Evolutionary conservation across 2,888 invertebrate species (phyloP), one percentile per base, ranked within the genome.

Genomic region (Alcis repandata): DNA sequence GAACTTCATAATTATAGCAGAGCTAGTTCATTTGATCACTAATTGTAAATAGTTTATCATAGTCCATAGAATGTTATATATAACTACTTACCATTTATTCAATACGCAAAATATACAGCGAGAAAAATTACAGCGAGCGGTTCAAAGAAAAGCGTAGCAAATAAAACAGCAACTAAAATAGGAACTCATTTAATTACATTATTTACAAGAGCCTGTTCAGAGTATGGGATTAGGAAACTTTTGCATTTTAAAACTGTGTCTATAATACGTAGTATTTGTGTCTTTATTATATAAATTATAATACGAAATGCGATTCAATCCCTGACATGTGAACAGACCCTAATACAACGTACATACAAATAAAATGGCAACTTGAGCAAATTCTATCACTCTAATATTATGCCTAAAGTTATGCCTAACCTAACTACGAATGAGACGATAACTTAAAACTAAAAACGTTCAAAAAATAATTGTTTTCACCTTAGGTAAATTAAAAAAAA

Each of bases 151-250:
- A 68, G 51, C 53, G 22, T 11, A 63, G 54, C 36, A 53, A 60
- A 87, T 88, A 85, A 91, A 88, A 90, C 82, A 76, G 67, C 71
- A 65, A 68, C 68, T 72, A 86, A 86, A 91, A 92, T 92, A 92
- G 92, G 92, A 92, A 92, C 92, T 92, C 86, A 76, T 92, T 92
- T 92, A 92, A 91, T 92, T 91, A 91, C 90, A 90, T 83, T 91
- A 91, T 91, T 87, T 90, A 91, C 88, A 90, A 58, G 20, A 27
- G 40, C 38, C 27, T 58, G 46, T 53, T 38, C 43, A 60, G 33
- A 45, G 15, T 41, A 49, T 19, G 27, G 6, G 9, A 1, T 41
- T 17, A 17, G 1, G 8, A n/a, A 8, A 8, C 41, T 17, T n/a
- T 17, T 41, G 8, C 9, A n/a, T 1, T 41, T 9, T n/a, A 7